phyloP scores from a whole-genome alignment of 2,797 vertebrate genomes.

The Molossus molossus region DNA sequence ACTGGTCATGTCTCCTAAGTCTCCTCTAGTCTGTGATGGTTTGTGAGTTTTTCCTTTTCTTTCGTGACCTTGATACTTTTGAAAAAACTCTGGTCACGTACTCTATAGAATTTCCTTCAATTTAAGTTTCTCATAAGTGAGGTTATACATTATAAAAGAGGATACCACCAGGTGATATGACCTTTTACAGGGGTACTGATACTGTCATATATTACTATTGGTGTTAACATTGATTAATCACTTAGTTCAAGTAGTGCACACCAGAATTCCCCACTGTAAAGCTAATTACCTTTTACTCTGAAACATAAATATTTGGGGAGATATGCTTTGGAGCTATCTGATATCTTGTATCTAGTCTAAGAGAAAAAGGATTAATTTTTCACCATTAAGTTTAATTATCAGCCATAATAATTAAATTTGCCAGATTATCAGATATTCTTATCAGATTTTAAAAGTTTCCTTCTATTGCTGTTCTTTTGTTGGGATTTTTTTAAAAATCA shows the following conservation, averaged over 20 bases:
- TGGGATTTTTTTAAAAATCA: too few relatives aligned
- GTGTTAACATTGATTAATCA: neutral
- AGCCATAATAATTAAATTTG: too few relatives aligned
- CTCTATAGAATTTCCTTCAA: too few relatives aligned
- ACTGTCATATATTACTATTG: neutral
- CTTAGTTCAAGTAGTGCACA: neutral
- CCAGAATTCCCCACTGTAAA: neutral
- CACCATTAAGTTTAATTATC: neutral
- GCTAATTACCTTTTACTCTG: neutral
- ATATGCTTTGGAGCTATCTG: neutral
- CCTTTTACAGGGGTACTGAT: neutral
- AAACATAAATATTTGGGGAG: neutral
- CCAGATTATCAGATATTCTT: neutral
- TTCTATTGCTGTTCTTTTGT: too few relatives aligned
- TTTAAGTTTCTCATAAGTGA: neutral
- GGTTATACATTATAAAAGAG: neutral
- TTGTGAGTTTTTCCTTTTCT: neutral
- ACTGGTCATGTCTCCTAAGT: neutral
- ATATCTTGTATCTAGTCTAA: neutral
- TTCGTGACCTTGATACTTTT: too few relatives aligned
- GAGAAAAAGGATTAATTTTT: neutral
- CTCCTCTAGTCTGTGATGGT: neutral
- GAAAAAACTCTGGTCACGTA: too few relatives aligned
- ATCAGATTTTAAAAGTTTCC: neutral
- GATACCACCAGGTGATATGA: neutral